These are phyloP conservation scores for Bacillus rossius DNA, from an alignment of 1,140 invertebrate genomes.

Conservation along the genomic window DNA sequence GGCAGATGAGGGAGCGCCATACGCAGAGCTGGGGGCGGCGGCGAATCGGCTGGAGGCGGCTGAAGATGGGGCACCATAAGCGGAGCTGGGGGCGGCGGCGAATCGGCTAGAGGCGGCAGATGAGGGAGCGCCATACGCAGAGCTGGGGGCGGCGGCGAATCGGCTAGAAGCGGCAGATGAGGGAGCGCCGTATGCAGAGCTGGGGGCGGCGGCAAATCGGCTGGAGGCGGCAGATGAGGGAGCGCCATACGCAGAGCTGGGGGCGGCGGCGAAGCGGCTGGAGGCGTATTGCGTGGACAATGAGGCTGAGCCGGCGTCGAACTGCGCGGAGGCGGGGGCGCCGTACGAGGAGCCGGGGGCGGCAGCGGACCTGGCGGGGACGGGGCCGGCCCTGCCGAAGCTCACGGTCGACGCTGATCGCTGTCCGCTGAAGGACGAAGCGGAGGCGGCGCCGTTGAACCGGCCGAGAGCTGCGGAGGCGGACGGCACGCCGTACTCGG, in stretches of 20 bases:
- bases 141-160: background rate
- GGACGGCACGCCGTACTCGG: background rate
- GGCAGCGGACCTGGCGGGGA: no score
- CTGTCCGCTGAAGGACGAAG: no score
- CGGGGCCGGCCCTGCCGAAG: no score
- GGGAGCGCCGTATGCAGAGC: constrained; percentile 13
- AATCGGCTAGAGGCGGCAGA: no score
- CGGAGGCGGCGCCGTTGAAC: no score
- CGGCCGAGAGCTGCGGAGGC: background rate
- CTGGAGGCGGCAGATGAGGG: background rate
- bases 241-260: background rate
- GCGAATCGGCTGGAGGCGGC: background rate
- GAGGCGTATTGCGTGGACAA: background rate
- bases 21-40: background rate
- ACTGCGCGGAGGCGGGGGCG: no score
- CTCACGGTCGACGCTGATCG: no score
- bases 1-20: background rate
- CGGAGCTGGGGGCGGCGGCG: background rate
- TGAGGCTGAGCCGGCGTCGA: background rate
- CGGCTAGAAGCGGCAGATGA: background rate
- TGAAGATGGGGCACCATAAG: background rate
- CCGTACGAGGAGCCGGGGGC: no score
- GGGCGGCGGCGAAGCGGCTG: background rate
- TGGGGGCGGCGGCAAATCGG: background rate
- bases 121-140: constrained; percentile 5